Evolutionary conservation across 2,113 vertebrate species (phyloP).

Genomic region (Nibea coibor): DNA sequence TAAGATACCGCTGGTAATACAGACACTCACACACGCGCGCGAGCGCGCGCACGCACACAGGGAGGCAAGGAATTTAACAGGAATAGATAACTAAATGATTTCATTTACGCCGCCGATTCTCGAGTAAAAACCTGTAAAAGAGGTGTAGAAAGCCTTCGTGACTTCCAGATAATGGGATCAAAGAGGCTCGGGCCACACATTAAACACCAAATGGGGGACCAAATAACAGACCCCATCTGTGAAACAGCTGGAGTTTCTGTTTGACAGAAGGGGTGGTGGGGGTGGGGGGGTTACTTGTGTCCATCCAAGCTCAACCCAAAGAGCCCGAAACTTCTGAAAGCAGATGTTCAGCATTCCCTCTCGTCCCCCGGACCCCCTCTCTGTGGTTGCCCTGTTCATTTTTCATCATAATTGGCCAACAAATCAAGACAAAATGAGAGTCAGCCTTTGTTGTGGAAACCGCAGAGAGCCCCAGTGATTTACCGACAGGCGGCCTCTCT

Average conservation of each 20-base stretch:
- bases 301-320: conserved; percentile 24
- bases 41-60: conserved; percentile 52
- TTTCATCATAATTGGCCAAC: conserved; percentile 60
- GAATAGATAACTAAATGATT: conserved; percentile 57
- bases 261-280: conserved; percentile 21
- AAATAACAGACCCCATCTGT: conserved; percentile 53
- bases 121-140: conserved; percentile 15
- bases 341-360: conserved; percentile 65
- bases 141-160: conserved; percentile 4
- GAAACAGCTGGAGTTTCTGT: conserved; percentile 64
- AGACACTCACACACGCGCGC: conserved; percentile 61
- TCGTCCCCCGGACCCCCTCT: conserved; percentile 14
- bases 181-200: conserved; percentile 15
- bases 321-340: conserved; percentile 40
- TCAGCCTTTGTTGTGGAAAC: conserved; percentile 54
- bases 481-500: conserved; percentile 20
- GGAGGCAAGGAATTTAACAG: conserved; percentile 61
- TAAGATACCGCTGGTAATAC: conserved; percentile 59
- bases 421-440: conserved; percentile 68
- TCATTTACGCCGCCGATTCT: background rate
- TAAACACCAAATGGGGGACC: conserved; percentile 23
- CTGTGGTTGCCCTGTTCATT: conserved; percentile 40
- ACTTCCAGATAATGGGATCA: conserved; percentile 45
- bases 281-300: conserved; percentile 41
- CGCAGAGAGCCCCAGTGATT: conserved; percentile 36